These are phyloP conservation scores for Solenopsis fugax DNA, from an alignment of 1,140 invertebrate genomes.

Conservation along the genomic window DNA sequence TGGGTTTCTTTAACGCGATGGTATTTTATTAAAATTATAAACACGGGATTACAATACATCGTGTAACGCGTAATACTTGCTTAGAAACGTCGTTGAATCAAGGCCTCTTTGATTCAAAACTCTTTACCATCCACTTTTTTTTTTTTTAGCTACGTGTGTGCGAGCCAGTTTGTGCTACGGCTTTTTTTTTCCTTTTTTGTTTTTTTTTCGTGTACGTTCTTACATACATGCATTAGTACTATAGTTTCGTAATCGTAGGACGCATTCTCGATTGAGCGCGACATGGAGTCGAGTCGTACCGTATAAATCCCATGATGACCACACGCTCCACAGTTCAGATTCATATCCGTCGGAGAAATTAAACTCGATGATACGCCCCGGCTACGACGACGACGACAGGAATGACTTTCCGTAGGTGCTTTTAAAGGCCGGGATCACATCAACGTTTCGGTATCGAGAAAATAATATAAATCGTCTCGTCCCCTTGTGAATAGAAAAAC, in stretches of 20 bases:
- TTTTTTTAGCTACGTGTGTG: slow-evolving; percentile 69
- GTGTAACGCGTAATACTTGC: slow-evolving; percentile 75
- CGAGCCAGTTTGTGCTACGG: slow-evolving; percentile 66
- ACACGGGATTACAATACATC: slow-evolving; percentile 80
- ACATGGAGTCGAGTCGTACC: slow-evolving; percentile 34
- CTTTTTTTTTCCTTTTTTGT: slow-evolving; percentile 55
- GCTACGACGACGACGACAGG: neutral
- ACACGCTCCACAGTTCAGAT: slow-evolving; percentile 8
- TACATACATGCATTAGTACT: slow-evolving; percentile 69
- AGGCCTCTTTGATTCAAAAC: slow-evolving; percentile 80
- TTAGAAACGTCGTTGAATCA: slow-evolving; percentile 82
- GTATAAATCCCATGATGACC: slow-evolving; percentile 1
- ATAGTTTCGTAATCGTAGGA: slow-evolving; percentile 54
- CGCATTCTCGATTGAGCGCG: slow-evolving; percentile 61
- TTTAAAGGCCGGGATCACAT: neutral
- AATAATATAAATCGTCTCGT: slow-evolving; percentile 31
- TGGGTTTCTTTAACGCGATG: slow-evolving; percentile 75
- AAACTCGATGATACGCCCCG: neutral
- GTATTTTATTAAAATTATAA: slow-evolving; percentile 82
- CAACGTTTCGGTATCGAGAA: neutral
- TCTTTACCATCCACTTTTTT: slow-evolving; percentile 66
- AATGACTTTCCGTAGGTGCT: slow-evolving; percentile 12
- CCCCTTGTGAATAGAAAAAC: slow-evolving; percentile 31
- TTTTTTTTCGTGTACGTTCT: slow-evolving; percentile 68
- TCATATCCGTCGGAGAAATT: slow-evolving; percentile 11